A percentile compares a stretch with the other conserved stretches of the same genome.
These are phyloP conservation scores for Trichonephila clavata DNA, from an alignment of 1,140 invertebrate genomes.

Conservation along the genomic window DNA sequence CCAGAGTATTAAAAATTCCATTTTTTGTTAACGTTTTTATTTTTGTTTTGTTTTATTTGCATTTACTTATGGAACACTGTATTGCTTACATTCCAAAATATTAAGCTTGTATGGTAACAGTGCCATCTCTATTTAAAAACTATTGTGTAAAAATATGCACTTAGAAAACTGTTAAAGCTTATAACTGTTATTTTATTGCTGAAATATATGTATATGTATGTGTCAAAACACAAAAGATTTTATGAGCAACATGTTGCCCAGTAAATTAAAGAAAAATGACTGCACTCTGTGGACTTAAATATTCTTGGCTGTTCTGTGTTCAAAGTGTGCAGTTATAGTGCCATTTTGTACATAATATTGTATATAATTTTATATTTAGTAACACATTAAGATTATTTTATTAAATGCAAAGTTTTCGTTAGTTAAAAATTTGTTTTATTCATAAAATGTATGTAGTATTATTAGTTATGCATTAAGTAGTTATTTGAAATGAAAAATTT, in stretches of 20 bases:
- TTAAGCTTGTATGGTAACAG: background rate
- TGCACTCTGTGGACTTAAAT: background rate
- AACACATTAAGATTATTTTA: slow-evolving; percentile 24
- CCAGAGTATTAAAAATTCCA: background rate
- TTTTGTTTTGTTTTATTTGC: background rate
- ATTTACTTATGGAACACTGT: slow-evolving; percentile 19
- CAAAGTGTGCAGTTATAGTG: slow-evolving; percentile 19
- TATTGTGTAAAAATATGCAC: slow-evolving; percentile 9
- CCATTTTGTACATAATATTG: slow-evolving; percentile 56
- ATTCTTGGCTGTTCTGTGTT: background rate
- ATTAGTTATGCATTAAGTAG: background rate
- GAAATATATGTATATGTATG: slow-evolving; percentile 23
- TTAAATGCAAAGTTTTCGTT: slow-evolving; percentile 3
- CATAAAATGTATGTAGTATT: background rate
- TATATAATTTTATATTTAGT: slow-evolving; percentile 42
- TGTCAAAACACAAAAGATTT: background rate
- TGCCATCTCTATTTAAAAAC: background rate
- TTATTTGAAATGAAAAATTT: background rate
- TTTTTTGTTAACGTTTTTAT: background rate
- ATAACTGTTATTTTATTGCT: background rate
- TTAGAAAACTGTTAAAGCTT: background rate
- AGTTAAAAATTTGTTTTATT: slow-evolving; percentile 11
- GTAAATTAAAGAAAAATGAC: background rate
- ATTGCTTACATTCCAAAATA: background rate
- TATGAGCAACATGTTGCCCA: background rate